Percentiles rank a stretch among this genome's conserved stretches.
Evolutionary conservation across 2,888 invertebrate genomes (phyloP).

Genomic region (Thumatha senex): DNA sequence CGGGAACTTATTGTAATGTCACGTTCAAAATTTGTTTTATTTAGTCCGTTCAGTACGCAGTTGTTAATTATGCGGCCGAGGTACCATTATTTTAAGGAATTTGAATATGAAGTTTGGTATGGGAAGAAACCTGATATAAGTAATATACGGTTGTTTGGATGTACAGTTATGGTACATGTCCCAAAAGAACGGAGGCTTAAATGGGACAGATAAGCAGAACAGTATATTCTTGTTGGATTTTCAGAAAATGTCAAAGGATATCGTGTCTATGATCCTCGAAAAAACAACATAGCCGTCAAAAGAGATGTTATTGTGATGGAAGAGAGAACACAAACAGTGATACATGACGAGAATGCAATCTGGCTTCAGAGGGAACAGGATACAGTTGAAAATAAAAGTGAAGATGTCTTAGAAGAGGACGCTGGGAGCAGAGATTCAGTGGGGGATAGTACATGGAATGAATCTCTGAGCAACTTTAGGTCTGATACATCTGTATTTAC

Average conservation of each 20-base stretch:
- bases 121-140: slow-evolving; percentile 19
- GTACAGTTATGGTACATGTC: slow-evolving; percentile 15
- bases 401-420: not conserved
- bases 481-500: not conserved
- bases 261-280: slow-evolving; percentile 6
- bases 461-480: slow-evolving; percentile 2
- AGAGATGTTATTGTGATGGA: slow-evolving; percentile 9
- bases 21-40: too few species aligned
- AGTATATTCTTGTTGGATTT: too few species aligned
- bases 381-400: too few species aligned
- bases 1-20: too few species aligned
- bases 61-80: too few species aligned
- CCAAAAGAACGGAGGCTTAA: slow-evolving; percentile 7
- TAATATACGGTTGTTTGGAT: slow-evolving; percentile 15
- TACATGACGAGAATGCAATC: too few species aligned
- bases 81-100: too few species aligned
- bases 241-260: slow-evolving; percentile 18
- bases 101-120: too few species aligned
- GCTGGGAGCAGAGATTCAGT: slow-evolving; percentile 9
- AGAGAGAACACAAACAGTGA: slow-evolving; percentile 1
- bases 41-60: too few species aligned
- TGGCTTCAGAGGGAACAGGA: too few species aligned
- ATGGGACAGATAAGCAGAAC: slow-evolving; percentile 14
- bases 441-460: slow-evolving; percentile 1
- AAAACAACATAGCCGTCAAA: slow-evolving; percentile 9